A percentile compares a stretch with the other conserved stretches of the same genome.
Evolutionary conservation across 2,888 invertebrate genomes (phyloP).

Genomic region (Leptopilina drosophilae): DNA sequence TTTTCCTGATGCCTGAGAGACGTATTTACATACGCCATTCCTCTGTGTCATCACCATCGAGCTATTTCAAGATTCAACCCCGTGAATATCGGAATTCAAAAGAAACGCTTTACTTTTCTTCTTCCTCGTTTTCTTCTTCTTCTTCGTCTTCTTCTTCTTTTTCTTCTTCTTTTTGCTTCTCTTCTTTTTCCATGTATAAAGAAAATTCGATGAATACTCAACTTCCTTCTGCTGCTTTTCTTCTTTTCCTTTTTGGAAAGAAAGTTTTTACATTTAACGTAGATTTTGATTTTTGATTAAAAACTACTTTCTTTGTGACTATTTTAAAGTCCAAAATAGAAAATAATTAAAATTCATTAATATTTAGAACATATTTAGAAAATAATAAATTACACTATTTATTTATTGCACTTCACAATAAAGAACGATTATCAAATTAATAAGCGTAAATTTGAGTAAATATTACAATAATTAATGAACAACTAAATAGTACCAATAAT

Average conservation of each 20-base stretch:
- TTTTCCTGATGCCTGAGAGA: slow-evolving; percentile 2
- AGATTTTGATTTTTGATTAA: background rate
- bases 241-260: too few species aligned
- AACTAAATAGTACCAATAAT: too few species aligned
- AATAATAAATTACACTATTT: too few species aligned
- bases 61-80: slow-evolving; percentile 30
- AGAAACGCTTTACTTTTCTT: slow-evolving; percentile 8
- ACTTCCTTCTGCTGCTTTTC: background rate
- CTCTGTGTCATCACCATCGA: slow-evolving; percentile 22
- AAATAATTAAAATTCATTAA: too few species aligned
- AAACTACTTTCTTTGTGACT: background rate
- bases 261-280: background rate
- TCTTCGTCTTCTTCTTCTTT: background rate
- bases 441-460: too few species aligned
- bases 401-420: too few species aligned
- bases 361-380: too few species aligned
- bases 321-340: too few species aligned
- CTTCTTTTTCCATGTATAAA: background rate
- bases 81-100: slow-evolving; percentile 29
- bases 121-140: background rate
- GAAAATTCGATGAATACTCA: slow-evolving; percentile 7
- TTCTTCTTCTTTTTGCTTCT: background rate
- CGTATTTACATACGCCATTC: slow-evolving; percentile 31
- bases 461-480: too few species aligned
- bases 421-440: too few species aligned